phyloP scores from a whole-genome alignment of 2,113 vertebrate species.

The Peucedramus taeniatus region DNA sequence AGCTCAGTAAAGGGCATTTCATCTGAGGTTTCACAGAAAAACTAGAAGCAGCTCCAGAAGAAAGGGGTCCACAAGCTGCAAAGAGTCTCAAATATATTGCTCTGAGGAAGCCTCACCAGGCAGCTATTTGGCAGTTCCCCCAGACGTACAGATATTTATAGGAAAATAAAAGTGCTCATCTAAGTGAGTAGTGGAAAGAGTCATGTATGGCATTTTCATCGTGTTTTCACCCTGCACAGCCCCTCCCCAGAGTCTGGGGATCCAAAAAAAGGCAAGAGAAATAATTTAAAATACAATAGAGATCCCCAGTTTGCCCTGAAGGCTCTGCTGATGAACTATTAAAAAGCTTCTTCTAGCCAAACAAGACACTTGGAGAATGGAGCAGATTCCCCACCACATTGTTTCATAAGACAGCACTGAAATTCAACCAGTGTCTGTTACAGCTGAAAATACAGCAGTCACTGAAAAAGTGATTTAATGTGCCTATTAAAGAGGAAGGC shows the following conservation, averaged over 20 bases:
- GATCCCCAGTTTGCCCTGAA: background rate
- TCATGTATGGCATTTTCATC: constrained; percentile 49
- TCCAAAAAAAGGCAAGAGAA: constrained; percentile 35
- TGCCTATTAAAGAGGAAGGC: background rate
- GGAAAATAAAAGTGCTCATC: constrained; percentile 52
- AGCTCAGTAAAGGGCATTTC: background rate
- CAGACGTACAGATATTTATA: constrained; percentile 52
- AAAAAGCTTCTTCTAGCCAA: constrained; percentile 22
- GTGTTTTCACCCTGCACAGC: background rate
- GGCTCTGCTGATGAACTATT: constrained; percentile 38
- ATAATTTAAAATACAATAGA: constrained; percentile 48
- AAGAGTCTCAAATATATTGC: background rate
- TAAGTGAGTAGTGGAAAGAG: constrained; percentile 43
- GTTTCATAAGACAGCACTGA: constrained; percentile 13
- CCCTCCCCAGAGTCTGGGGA: background rate
- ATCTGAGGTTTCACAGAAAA: background rate
- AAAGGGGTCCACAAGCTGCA: background rate
- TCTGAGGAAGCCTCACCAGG: background rate
- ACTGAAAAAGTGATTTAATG: constrained; percentile 32
- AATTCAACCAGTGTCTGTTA: constrained; percentile 3
- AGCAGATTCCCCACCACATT: background rate
- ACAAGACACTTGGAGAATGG: background rate
- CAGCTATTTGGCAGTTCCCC: constrained; percentile 50
- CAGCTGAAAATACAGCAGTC: constrained; percentile 32
- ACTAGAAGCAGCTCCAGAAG: background rate